phyloP scores from a whole-genome alignment of 2,888 invertebrate species.

The Sinelater perroti region DNA sequence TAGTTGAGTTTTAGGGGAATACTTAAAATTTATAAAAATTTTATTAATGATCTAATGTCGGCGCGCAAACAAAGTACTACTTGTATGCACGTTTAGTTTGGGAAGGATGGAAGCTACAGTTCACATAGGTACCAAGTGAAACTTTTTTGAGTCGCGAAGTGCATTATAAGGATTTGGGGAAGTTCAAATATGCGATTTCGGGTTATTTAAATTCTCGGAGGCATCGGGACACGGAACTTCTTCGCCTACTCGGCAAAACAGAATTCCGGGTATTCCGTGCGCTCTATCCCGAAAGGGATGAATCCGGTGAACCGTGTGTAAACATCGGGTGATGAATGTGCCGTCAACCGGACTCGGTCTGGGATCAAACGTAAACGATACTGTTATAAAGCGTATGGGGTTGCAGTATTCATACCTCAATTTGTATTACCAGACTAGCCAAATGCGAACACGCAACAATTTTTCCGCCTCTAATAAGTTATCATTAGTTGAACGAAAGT shows the following conservation, averaged over 20 bases:
- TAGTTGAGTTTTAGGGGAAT: too few species aligned
- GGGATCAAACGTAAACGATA: constrained; percentile 32
- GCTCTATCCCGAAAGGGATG: constrained; percentile 25
- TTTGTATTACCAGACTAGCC: constrained; percentile 28
- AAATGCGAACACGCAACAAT: constrained; percentile 21
- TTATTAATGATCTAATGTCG: too few species aligned
- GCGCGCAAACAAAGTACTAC: too few species aligned
- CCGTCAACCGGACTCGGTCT: constrained; percentile 32
- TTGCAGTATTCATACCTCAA: constrained; percentile 33
- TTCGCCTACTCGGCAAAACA: constrained; percentile 17
- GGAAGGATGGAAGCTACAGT: too few species aligned
- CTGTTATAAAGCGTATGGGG: constrained; percentile 27
- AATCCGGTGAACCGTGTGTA: constrained; percentile 33
- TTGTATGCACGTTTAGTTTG: too few species aligned
- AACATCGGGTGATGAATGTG: constrained; percentile 35
- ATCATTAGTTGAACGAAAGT: too few species aligned
- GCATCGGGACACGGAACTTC: constrained; percentile 3
- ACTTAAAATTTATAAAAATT: too few species aligned
- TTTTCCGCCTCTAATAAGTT: too few species aligned
- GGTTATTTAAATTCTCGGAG: constrained; percentile 26
- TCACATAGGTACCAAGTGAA: background rate
- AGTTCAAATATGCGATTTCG: constrained; percentile 14
- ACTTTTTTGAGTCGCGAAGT: constrained; percentile 6
- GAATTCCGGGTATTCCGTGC: constrained; percentile 25
- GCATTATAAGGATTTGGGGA: constrained; percentile 17